Base-by-base conservation (phyloP, 1,140 invertebrate genomes). In the Lepidurus arcticus region DNA sequence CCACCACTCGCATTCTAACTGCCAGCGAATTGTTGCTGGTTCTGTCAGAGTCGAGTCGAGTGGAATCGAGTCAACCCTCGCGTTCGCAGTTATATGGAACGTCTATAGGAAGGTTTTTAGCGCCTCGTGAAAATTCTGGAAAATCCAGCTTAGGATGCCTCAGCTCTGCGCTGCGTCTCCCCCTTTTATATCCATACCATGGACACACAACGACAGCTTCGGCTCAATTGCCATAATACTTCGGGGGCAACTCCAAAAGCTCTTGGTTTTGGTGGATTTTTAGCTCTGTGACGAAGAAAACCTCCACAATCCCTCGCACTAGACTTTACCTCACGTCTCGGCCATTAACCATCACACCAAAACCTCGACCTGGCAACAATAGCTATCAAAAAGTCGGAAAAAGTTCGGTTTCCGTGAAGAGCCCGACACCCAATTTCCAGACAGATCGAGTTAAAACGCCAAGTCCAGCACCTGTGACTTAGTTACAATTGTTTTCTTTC, bases 191-290 rank as follows among this genome's bases (percentile, higher is more conserved):
- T 65, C 53, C 5, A 65, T 65, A 65, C 53, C 16, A 21, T 34
- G 34, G 3, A 34, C 34, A 34, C 34, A 34, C 16, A 65, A 65
- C 53, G 16, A 65, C 53, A 65, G 53, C 53, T 65, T 65, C 21
- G 53, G 53, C 53, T 13, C 53, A 65, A 65, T 65, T 65, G 53
- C 53, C n/a, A 65, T 65, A 65, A 65, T 65, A 65, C 53, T 65
- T 13, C 21, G 53, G 21, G 53, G 16, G 16, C 13, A 65, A 13
- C 53, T 16, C 53, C 1, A 21, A 65, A 65, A 65, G 53, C 13
- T 65, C 16, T 34, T 4, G 34, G 34, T 34, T 34, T n/a, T 65
- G n/a, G 21, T 65, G 53, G 53, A 21, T 65, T 65, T 65, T 65
- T 34, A 21, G 21, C 53, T 65, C 53, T n/a, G 53, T 21, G 21